These are phyloP conservation scores for Rhorus exstirpatorius DNA, from an alignment of 2,888 invertebrate species.

Conservation along the genomic window DNA sequence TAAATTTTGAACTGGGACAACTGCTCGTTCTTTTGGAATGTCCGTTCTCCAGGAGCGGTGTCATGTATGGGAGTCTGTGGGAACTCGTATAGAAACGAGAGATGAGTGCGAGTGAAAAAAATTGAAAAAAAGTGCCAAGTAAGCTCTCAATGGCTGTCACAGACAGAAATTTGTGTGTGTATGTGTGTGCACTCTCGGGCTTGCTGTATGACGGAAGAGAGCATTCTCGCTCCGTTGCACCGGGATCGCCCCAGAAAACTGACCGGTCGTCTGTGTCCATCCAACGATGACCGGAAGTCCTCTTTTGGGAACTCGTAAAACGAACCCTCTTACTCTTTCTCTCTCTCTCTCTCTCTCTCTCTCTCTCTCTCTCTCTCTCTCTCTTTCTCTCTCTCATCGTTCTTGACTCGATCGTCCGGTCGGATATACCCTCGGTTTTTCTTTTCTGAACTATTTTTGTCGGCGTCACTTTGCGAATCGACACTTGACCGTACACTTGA, in stretches of 20 bases:
- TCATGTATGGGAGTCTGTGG: conserved; percentile 48
- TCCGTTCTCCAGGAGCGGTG: conserved; percentile 17
- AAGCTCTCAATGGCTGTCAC: neutral
- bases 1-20: neutral
- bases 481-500: conserved; percentile 9
- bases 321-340: conserved; percentile 49
- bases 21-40: conserved; percentile 27
- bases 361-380: conserved; percentile 18
- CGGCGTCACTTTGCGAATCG: conserved; percentile 21
- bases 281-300: conserved; percentile 64
- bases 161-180: conserved; percentile 13
- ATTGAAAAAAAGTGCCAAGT: neutral
- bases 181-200: conserved; percentile 1
- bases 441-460: conserved; percentile 31
- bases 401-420: conserved; percentile 42
- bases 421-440: conserved; percentile 25
- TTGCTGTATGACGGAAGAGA: conserved; percentile 8
- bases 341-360: conserved; percentile 18
- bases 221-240: conserved; percentile 55
- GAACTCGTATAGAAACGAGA: conserved; percentile 54
- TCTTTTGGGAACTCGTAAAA: conserved; percentile 68
- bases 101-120: neutral
- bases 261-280: conserved; percentile 57
- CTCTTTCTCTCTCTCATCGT: conserved; percentile 8
- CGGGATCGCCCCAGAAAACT: conserved; percentile 66